Percentiles rank a stretch among this genome's conserved stretches.
Evolutionary conservation across 2,888 invertebrate genomes (phyloP).

Genomic region (Lycaena phlaeas): DNA sequence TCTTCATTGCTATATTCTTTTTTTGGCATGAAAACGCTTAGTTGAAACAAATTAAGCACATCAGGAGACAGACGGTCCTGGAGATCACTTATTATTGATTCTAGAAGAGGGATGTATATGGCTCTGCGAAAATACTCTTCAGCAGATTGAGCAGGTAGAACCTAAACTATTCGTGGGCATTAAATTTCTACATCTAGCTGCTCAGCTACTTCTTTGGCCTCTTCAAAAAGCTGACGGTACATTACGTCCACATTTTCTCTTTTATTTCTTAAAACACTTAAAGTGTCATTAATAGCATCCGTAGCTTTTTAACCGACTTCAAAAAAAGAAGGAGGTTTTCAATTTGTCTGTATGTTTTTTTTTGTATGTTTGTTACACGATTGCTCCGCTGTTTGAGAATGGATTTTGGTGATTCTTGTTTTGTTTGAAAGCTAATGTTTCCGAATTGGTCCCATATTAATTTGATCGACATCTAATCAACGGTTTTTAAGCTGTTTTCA

Average conservation of each 20-base stretch:
- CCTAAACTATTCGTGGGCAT: slow-evolving; percentile 20
- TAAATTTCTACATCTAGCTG: slow-evolving; percentile 23
- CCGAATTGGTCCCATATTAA: no score
- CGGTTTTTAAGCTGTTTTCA: no score
- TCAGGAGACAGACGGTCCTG: slow-evolving; percentile 19
- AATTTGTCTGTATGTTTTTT: no score
- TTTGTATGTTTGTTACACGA: no score
- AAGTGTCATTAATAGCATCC: slow-evolving; percentile 23
- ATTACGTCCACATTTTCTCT: slow-evolving; percentile 21
- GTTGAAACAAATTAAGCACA: slow-evolving; percentile 21
- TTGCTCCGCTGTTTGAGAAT: no score
- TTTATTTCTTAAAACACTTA: slow-evolving; percentile 21
- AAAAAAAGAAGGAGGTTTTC: no score
- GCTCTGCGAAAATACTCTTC: slow-evolving; percentile 21
- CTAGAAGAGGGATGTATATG: slow-evolving; percentile 27
- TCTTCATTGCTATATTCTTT: slow-evolving; percentile 17
- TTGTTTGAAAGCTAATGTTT: no score
- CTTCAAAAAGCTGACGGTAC: slow-evolving; percentile 22
- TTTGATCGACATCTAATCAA: no score
- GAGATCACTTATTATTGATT: slow-evolving; percentile 21
- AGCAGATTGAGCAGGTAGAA: slow-evolving; percentile 18
- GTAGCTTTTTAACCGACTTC: slow-evolving; percentile 24
- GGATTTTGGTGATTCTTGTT: no score
- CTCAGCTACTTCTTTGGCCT: slow-evolving; percentile 23
- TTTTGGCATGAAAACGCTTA: slow-evolving; percentile 22